Evolutionary conservation across 2,113 vertebrate genomes (phyloP).

Genomic region (Cyprinodon brontotheroides): DNA sequence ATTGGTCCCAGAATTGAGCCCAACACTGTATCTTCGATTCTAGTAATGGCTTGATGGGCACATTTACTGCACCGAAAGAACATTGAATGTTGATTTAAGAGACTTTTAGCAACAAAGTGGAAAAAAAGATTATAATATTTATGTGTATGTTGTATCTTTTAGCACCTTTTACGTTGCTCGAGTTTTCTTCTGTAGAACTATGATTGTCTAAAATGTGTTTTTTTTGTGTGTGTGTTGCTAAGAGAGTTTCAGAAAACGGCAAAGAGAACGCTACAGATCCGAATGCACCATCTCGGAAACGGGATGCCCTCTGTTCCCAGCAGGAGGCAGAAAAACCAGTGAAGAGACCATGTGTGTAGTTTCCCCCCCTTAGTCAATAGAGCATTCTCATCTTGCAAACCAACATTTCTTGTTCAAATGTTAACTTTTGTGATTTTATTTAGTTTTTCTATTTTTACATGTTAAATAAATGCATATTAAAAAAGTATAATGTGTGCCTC

Average conservation of each 20-base stretch:
- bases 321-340: conserved; percentile 47
- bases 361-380: not conserved
- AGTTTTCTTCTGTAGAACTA: not conserved
- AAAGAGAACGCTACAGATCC: conserved; percentile 54
- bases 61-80: not conserved
- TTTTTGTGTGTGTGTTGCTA: conserved; percentile 20
- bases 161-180: not conserved
- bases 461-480: not conserved
- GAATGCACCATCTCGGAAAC: conserved; percentile 58
- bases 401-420: not conserved
- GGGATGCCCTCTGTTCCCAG: conserved; percentile 43
- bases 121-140: not conserved
- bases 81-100: not conserved
- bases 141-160: not conserved
- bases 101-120: not conserved
- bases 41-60: not conserved
- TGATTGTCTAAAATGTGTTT: not conserved
- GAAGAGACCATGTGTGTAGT: conserved; percentile 69
- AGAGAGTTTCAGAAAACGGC: conserved; percentile 54
- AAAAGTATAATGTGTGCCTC: not conserved
- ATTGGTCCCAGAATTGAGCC: too few relatives aligned
- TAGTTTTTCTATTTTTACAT: not conserved
- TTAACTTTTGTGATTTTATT: not conserved
- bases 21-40: too few relatives aligned
- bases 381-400: not conserved